These are phyloP conservation scores for Bombus fervidus DNA, from an alignment of 1,140 invertebrate genomes.

Conservation along the genomic window DNA sequence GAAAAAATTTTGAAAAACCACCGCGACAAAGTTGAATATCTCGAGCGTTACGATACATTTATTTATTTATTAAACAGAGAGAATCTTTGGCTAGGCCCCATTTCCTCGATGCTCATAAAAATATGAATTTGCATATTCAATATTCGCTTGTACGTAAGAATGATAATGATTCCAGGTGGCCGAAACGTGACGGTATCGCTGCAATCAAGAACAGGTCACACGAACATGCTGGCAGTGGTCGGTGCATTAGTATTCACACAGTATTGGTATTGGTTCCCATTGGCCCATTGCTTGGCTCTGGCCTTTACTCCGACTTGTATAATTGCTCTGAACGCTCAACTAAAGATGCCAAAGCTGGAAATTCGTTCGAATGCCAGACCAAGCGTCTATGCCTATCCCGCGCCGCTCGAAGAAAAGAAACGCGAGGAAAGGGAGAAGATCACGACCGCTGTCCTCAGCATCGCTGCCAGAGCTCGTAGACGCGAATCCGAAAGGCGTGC, in stretches of 20 bases:
- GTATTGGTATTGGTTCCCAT: constrained; percentile 99
- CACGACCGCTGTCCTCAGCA: constrained; percentile 98
- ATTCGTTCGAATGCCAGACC: constrained; percentile 96
- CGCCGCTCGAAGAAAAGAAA: constrained; percentile 98
- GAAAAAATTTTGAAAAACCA: too few relatives aligned
- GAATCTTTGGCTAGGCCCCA: background rate
- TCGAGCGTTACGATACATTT: too few relatives aligned
- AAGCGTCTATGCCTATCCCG: constrained; percentile 97
- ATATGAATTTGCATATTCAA: background rate
- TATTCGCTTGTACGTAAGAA: too few relatives aligned
- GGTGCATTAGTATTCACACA: constrained; percentile 99
- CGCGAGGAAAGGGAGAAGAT: constrained; percentile 97
- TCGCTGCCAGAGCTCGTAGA: constrained; percentile 94
- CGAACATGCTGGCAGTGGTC: constrained; percentile 98
- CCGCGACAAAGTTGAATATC: too few relatives aligned
- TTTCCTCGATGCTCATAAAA: background rate
- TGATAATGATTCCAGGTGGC: constrained; percentile 86
- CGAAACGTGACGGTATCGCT: constrained; percentile 98
- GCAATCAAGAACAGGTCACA: constrained; percentile 98
- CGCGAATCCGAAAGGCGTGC: constrained; percentile 86
- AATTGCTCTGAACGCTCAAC: constrained; percentile 96
- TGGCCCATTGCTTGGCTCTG: constrained; percentile 97
- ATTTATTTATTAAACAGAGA: too few relatives aligned
- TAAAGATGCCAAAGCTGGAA: constrained; percentile 98
- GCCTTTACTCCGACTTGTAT: constrained; percentile 98